Percentiles rank a stretch among this genome's conserved stretches.
Evolutionary conservation across 1,140 invertebrate species (phyloP).

Genomic region (Lutraria rhynchaena): DNA sequence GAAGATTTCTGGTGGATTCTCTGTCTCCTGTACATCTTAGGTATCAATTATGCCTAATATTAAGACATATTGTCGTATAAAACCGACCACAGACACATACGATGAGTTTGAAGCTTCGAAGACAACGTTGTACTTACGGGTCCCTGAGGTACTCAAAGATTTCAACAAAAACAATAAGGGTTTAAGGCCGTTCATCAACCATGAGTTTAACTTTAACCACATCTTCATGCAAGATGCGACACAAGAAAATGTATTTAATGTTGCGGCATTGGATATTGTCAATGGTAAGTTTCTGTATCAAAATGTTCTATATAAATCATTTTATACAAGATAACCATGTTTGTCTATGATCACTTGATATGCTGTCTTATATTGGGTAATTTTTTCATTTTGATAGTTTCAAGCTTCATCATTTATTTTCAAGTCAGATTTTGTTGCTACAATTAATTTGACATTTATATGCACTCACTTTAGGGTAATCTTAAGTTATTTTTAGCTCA

Average conservation of each 20-base stretch:
- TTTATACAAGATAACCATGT: no score
- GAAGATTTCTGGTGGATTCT: no score
- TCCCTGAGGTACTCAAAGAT: slow-evolving; percentile 72
- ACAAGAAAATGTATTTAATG: slow-evolving; percentile 78
- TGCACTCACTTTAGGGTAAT: no score
- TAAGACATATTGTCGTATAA: slow-evolving; percentile 78
- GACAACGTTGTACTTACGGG: slow-evolving; percentile 70
- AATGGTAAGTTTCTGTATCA: slow-evolving; percentile 67
- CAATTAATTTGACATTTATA: no score
- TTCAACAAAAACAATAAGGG: slow-evolving; percentile 49
- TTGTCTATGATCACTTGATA: no score
- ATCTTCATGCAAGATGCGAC: slow-evolving; percentile 71
- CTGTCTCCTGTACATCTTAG: no score
- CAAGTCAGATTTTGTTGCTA: no score
- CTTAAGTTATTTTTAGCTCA: no score
- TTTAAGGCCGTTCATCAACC: slow-evolving; percentile 66
- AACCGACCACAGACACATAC: slow-evolving; percentile 72
- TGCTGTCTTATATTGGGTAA: no score
- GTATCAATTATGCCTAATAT: slow-evolving; percentile 77
- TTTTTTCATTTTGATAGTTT: no score
- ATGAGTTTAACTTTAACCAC: slow-evolving; percentile 78
- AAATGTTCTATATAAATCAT: no score
- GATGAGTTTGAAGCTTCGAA: slow-evolving; percentile 72
- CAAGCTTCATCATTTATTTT: no score
- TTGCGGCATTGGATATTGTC: slow-evolving; percentile 75